Base-by-base conservation (phyloP, 2,888 invertebrate genomes). In the Xiphydria camelus region DNA sequence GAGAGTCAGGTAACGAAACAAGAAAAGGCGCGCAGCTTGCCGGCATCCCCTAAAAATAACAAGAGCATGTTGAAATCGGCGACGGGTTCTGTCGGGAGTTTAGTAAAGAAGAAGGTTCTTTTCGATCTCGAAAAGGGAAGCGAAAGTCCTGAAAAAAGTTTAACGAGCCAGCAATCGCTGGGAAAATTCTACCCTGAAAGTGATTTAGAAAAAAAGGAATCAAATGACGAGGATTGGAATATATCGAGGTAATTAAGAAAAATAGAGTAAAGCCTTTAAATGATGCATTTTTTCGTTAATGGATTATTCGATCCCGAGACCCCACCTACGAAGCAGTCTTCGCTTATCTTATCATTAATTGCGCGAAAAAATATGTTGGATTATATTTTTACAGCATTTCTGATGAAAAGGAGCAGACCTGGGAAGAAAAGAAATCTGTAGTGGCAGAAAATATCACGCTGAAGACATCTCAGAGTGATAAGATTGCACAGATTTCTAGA, bases 51-150 rank as follows among this genome's bases (percentile, higher is more conserved):
- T n/a, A 70, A 64, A 46, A 59, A 60, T 25, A 67, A 79, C 33
- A 84, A 81, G 70, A 78, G 84, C 37, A 83, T 83, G 20, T 64
- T 85, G 22, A 85, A 84, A 73, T 53, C 66, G 9, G 79, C 78
- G 62, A 80, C 78, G 33, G 78, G 80, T 2, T 82, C 82, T 1
- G 76, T 75, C 15, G 80, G 79, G 23, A 81, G 80, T 31, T 63
- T 82, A 18, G 77, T 80, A 17, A 85, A 85, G 59, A 85, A 85
- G 66, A 83, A 82, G 72, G 85, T 85, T 4, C 60, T 83, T 33
- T 85, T 85, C 58, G 82, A 84, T 73, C 77, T 85, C 70, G 80
- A 82, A 57, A 78, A 57, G 26, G 47, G 55, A 20, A 42, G 41
- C 10, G 46, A 36, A 15, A 38, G 32, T 33, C 22, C 29, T 6